Conservation (phyloP, 2,888 invertebrate genomes). For the Mylabris sibirica region DNA sequence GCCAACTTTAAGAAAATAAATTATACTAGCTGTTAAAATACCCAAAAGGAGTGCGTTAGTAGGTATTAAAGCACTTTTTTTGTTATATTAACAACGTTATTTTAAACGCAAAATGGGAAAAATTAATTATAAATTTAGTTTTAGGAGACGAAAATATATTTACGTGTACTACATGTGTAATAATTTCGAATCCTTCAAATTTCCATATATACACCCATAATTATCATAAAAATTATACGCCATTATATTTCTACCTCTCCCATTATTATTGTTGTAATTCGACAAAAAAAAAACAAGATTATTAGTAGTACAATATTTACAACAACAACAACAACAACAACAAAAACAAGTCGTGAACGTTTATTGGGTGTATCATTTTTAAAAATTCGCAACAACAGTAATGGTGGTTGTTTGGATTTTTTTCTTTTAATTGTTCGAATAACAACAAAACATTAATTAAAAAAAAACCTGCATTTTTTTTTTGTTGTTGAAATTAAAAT, state of each 20-base stretch:
- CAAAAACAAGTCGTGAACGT: background rate
- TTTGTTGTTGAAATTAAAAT: background rate
- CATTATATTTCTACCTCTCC: conserved; percentile 3
- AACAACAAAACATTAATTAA: background rate
- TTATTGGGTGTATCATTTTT: background rate
- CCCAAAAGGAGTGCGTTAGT: too few relatives aligned
- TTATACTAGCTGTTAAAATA: too few relatives aligned
- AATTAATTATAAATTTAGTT: conserved; percentile 6
- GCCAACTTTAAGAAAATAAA: too few relatives aligned
- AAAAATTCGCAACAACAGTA: background rate
- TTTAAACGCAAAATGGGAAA: too few relatives aligned
- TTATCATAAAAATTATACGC: background rate
- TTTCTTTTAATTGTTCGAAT: background rate
- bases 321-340: background rate
- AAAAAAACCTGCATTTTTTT: background rate
- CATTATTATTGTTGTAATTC: background rate
- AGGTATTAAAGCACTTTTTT: too few relatives aligned
- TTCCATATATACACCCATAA: background rate
- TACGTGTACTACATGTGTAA: background rate
- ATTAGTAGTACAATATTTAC: background rate
- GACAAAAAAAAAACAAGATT: background rate
- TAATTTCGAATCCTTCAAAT: conserved; percentile 3
- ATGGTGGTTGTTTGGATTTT: background rate
- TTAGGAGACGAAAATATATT: background rate
- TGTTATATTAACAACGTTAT: too few relatives aligned